Base-by-base conservation (phyloP, 2,888 invertebrate genomes). In the Clistopyga incitator region DNA sequence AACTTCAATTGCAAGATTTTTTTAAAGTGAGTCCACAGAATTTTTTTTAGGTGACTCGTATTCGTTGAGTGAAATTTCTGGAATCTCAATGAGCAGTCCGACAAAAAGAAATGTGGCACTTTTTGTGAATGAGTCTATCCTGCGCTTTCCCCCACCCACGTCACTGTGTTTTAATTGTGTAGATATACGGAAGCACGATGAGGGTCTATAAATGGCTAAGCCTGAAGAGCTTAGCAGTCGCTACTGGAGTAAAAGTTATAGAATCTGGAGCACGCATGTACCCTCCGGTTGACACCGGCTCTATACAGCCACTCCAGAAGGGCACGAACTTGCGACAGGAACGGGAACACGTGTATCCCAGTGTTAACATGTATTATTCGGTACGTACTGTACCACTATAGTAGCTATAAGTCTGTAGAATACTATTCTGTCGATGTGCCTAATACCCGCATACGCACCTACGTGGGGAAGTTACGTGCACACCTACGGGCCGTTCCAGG, bases 121-220 rank as follows among this genome's bases (percentile, higher is more conserved):
- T 29, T 29, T 29, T 29, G 29, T 3, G 29, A 29, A 4, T 4
- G 3, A 4, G 29, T 29, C 29, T 29, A 29, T n/a, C n/a, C 29
- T 29, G 29, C 4, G 10, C 20, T 3, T 64, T 38, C 18, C 64
- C 64, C 38, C 64, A 38, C 50, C 50, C 52, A 50, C 64, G 50
- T 50, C 38, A 38, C 18, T 38, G 50, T 38, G 38, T 71, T 34
- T 64, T 6, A 70, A 78, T 78, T 61, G 65, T 78, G 76, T 42
- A 47, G 52, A 65, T 50, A 76, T 70, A 81, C 42, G 75, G 71
- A 80, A 70, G 80, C 86, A 84, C 87, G 83, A 88, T 87, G 85
- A 84, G 81, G 82, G 85, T 83, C 87, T 87, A 87, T 90, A 90
- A 91, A 90, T 88, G 88, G 89, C 88, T 91, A 89, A 90, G 89